Evolutionary conservation across 1,140 invertebrate genomes (phyloP), one percentile per base, ranked within the genome.

Genomic region (Anthonomus grandis): DNA sequence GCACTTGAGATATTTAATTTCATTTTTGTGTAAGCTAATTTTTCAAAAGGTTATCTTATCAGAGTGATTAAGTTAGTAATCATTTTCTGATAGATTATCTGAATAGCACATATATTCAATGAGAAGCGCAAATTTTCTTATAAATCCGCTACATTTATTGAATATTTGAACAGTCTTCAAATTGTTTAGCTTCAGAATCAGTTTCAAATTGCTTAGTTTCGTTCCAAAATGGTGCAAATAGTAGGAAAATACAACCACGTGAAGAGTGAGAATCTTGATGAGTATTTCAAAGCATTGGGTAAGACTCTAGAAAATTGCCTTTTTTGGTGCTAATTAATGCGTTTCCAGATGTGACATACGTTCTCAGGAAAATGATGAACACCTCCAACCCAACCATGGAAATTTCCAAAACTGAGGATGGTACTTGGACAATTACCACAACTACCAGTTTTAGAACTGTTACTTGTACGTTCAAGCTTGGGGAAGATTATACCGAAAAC

Each of bases 361-460:
- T 84, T 63, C 76, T 76, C 3, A 72, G 82, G 57, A 83, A 83
- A 74, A 80, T 84, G 78, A 83, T 85, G 79, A 62, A 65, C 15
- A 69, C 79, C 64, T 76, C 81, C 37, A 80, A 75, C 59, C 82
- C 83, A 23, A 66, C 73, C 24, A 72, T 85, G 68, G 79, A 83
- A 70, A 80, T 85, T 38, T 68, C 69, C 8, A 65, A 77, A 27
- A 70, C 81, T 44, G 76, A 75, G 36, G 77, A 80, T n/a, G 63
- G 50, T 15, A 70, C 74, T 54, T 83, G 81, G 80, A 76, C 73
- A 0, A 77, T 84, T 21, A 80, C 78, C 61, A 80, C 74, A 37
- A 73, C 75, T 55, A 80, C 83, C 8, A 50, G 76, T n/a, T 46
- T 80, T 12, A 70, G 75, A 58, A 77, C 74, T 37, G 60, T 67